These are phyloP conservation scores for Micrastur ruficollis DNA, from an alignment of 2,797 vertebrate genomes.

Conservation along the genomic window DNA sequence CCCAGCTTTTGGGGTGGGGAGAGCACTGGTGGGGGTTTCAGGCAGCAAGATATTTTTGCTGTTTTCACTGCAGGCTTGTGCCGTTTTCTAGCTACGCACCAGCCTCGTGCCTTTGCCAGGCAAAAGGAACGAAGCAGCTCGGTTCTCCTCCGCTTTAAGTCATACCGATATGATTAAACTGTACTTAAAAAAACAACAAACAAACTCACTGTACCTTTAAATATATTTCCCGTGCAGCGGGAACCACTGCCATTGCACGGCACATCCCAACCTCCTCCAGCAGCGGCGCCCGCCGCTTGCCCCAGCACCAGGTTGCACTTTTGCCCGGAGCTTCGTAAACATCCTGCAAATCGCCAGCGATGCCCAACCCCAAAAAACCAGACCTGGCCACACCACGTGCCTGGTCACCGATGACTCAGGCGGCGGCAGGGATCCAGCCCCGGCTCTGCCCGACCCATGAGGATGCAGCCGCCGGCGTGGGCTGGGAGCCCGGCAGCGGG, in stretches of 20 bases:
- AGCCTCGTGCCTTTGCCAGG: not conserved
- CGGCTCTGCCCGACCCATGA: not conserved
- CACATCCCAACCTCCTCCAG: not conserved
- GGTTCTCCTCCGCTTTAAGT: not conserved
- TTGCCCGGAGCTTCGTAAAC: not conserved
- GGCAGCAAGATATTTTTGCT: not conserved
- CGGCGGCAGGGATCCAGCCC: not conserved
- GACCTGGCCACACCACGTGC: rapidly evolving
- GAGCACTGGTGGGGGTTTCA: too few species aligned
- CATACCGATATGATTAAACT: not conserved
- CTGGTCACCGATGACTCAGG: rapidly evolving
- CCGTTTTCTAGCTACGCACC: not conserved
- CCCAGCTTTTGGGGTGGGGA: rapidly evolving
- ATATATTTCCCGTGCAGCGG: rapidly evolving
- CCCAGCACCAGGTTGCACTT: not conserved
- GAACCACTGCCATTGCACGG: rapidly evolving
- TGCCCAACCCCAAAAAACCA: not conserved
- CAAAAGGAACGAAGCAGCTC: not conserved
- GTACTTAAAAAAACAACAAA: rapidly evolving
- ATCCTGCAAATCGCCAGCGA: not conserved
- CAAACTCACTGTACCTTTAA: not conserved
- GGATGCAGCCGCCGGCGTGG: rapidly evolving
- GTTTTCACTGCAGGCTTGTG: rapidly evolving
- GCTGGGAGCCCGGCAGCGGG: rapidly evolving
- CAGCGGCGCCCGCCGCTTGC: not conserved